Evolutionary conservation across 2,888 invertebrate species (phyloP), one percentile per base, ranked within the genome.

Genomic region (Eupithecia pulchellata): DNA sequence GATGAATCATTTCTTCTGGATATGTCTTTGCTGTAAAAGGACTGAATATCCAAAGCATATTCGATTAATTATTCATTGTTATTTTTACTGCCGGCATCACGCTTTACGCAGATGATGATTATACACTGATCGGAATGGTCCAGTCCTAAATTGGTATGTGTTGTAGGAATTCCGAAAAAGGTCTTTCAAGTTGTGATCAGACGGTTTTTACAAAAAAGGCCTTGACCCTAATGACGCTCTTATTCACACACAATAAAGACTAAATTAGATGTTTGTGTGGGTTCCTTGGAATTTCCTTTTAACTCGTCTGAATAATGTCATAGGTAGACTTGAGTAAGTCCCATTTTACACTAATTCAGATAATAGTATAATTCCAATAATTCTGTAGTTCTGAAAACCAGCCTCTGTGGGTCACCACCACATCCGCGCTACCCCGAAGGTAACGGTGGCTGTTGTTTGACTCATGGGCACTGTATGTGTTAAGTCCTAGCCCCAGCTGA

Each of bases 1-100:
- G 85, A 89, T 93, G 93, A 93, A 83, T 93, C 93, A 93, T 88
- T 85, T 84, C 80, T 84, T 88, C 85, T 87, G 81, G 83, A 87
- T 86, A 84, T 86, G 84, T 88, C 86, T 87, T 83, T 86, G 52
- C 92, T 90, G 81, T 84, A 81, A 91, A 92, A 81, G 92, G 91
- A 82, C 86, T 84, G 87, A 84, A 76, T 81, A 81, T 79, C 74
- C 77, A 74, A 77, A 76, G 73, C 76, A 81, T 39, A 39, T 30
- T 60, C 78, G 75, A 47, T 79, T 77, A 78, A 20, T 86, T 89
- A 86, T 85, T 89, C 89, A 88, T 84, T 81, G 80, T 71, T 81
- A 75, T 87, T 89, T 86, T 83, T 79, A 82, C 78, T 74, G 67
- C 68, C 61, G 61, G 73, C 75, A 67, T 74, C 71, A 75, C 66